Conservation (phyloP, 2,797 vertebrate species). For the Chaetodon trifasciatus region DNA sequence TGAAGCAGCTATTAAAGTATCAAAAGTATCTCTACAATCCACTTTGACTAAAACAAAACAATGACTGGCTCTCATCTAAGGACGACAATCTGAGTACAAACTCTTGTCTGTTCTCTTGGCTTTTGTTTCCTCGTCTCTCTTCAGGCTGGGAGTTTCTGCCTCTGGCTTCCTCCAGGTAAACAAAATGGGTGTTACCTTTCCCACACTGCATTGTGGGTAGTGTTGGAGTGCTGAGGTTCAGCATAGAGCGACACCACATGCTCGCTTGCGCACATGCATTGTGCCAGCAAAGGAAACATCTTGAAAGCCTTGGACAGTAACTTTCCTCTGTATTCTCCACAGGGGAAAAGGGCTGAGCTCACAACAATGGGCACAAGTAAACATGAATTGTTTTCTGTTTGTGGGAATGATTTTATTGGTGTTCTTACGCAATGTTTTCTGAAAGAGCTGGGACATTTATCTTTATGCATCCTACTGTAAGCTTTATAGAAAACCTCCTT, state of each 20-base stretch:
- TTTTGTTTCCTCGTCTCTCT: constrained; percentile 21
- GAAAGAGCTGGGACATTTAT: not conserved
- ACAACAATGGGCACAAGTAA: constrained; percentile 59
- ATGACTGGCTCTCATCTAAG: not conserved
- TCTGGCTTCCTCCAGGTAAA: constrained; percentile 64
- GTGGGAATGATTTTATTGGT: constrained; percentile 46
- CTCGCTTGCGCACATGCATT: constrained; percentile 15
- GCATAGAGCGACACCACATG: not conserved
- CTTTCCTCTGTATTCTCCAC: constrained; percentile 37
- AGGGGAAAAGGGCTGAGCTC: constrained; percentile 25
- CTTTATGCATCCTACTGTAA: not conserved
- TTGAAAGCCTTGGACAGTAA: constrained; percentile 47
- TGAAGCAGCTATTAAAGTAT: not conserved
- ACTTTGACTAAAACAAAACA: not conserved
- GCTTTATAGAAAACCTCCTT: not conserved
- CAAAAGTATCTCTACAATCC: not conserved
- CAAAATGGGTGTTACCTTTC: constrained; percentile 74
- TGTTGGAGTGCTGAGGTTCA: constrained; percentile 15
- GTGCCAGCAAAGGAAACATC: constrained; percentile 65
- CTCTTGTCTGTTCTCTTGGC: not conserved
- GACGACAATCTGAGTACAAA: not conserved
- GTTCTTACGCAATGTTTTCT: not conserved
- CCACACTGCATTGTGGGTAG: constrained; percentile 79
- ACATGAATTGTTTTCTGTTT: constrained; percentile 46
- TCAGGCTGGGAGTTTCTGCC: constrained; percentile 25